Evolutionary conservation across 2,113 vertebrate genomes (phyloP).

Genomic region (Prunella himalayana): DNA sequence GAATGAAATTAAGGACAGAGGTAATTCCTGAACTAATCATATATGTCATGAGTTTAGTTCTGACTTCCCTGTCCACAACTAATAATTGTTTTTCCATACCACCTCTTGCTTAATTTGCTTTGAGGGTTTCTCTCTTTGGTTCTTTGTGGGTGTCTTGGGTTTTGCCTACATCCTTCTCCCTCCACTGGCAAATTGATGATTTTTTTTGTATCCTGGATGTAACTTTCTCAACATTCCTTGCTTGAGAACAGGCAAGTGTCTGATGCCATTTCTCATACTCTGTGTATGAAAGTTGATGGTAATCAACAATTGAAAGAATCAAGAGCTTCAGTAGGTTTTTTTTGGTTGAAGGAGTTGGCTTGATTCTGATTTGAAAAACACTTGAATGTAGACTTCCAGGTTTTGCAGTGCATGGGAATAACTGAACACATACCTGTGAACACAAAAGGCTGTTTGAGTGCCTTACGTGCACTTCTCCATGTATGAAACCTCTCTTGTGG

Average conservation of each 20-base stretch:
- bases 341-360: background rate
- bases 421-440: background rate
- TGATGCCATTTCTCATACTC: background rate
- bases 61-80: background rate
- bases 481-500: background rate
- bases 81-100: background rate
- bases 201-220: background rate
- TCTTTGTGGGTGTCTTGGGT: background rate
- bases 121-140: background rate
- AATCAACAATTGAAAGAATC: background rate
- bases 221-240: background rate
- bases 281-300: background rate
- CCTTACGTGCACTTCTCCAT: fast-evolving
- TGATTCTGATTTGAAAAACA: background rate
- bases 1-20: background rate
- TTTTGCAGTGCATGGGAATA: background rate
- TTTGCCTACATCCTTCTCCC: background rate
- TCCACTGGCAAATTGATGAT: background rate
- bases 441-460: background rate
- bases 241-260: background rate
- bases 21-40: background rate
- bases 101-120: background rate
- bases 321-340: background rate
- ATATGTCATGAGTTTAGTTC: background rate
- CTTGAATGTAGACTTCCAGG: background rate